Conservation (phyloP, 1,140 invertebrate species). For the Lordiphosa collinella region DNA sequence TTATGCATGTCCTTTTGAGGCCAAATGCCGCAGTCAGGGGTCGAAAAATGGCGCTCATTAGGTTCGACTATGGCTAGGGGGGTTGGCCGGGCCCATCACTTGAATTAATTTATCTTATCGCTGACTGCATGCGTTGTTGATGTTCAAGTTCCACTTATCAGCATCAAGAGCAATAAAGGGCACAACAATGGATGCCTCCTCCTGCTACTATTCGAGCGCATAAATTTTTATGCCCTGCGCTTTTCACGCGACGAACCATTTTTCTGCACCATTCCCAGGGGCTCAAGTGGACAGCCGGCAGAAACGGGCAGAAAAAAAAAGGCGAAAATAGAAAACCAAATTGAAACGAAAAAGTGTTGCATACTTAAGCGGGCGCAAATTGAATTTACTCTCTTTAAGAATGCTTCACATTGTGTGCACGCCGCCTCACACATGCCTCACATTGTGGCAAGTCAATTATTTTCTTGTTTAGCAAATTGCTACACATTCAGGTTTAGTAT, state of each 20-base stretch:
- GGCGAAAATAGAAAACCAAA: background rate
- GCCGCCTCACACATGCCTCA: conserved; percentile 12
- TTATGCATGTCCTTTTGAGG: conserved; percentile 57
- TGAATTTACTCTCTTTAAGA: conserved; percentile 57
- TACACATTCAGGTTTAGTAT: conserved; percentile 67
- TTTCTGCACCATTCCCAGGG: conserved; percentile 45
- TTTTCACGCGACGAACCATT: conserved; percentile 57
- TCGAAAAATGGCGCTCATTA: conserved; percentile 62
- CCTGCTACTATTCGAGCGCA: conserved; percentile 46
- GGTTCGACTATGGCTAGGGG: conserved; percentile 13
- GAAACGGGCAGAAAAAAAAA: no score
- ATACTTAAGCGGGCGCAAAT: conserved; percentile 51
- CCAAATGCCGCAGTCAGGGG: conserved; percentile 7
- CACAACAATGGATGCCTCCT: conserved; percentile 20
- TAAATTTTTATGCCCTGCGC: conserved; percentile 63
- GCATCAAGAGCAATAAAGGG: conserved; percentile 49
- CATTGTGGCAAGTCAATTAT: conserved; percentile 68
- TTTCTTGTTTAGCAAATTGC: conserved; percentile 74
- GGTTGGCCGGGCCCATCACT: conserved; percentile 30
- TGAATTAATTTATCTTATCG: conserved; percentile 76
- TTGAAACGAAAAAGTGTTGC: conserved; percentile 45
- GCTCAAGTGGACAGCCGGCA: conserved; percentile 30
- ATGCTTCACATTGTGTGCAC: conserved; percentile 9
- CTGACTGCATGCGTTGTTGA: conserved; percentile 63
- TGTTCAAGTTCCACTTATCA: conserved; percentile 69